Evolutionary conservation across 92 coral and sea anemone genomes (phyloP), one percentile per base, ranked within the genome.

Genomic region (Parazoanthus atlanticus): DNA sequence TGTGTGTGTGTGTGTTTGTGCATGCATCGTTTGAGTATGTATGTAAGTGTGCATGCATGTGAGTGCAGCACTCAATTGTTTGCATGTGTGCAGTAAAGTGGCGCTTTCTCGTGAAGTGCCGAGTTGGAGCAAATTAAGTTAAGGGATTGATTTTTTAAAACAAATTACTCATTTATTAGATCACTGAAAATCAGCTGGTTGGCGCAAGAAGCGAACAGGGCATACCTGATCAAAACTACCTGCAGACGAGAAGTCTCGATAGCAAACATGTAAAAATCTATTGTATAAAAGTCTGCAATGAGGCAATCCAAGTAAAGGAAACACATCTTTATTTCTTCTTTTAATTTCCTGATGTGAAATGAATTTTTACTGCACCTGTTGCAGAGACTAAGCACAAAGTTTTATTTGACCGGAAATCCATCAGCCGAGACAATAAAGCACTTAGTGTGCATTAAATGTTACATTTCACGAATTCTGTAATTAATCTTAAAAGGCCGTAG

Each of bases 391-490:
- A 46, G 41, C 65, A 26, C 30, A n/a, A 38, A 66, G 56, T 84
- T 84, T 84, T 29, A 25, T 84, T 28, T 84, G 87, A 43, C 66
- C 87, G 87, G 87, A 84, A 84, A 84, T 84, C 74, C 78, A 28
- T 84, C 66, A 69, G 47, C n/a, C 52, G 58, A 46, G 78, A 47
- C 78, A 84, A 84, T 84, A 38, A 84, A 84, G 65, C 78, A 84
- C 87, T 84, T 84, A 84, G 43, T 41, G 34, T 26, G 61, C 79
- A 69, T 84, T 84, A 69, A 84, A 84, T 84, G 78, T 84, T 84
- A 70, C 78, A 70, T 84, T 31, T 46, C 78, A 15, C 54, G 46
- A 29, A 26, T 84, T 69, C 76, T 80, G 29, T 21, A 80, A 80
- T 80, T 30, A 80, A 26, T 56, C 32, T 52, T 16, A 83, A 41